Evolutionary conservation across 2,888 invertebrate species (phyloP).

Genomic region (Oscheius onirici): DNA sequence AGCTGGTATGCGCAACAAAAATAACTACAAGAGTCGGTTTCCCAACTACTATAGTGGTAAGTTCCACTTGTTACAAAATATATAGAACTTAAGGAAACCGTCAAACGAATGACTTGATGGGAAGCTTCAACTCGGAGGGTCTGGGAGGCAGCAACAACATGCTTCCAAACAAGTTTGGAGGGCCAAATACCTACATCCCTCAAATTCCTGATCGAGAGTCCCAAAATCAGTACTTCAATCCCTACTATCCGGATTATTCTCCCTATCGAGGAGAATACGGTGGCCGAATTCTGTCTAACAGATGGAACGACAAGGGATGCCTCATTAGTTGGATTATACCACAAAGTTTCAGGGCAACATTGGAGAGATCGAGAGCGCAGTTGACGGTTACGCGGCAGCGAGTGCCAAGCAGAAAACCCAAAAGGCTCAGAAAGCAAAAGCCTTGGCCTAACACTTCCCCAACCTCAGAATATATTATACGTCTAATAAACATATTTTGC

Average conservation of each 20-base stretch:
- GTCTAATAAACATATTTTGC: conserved; percentile 12
- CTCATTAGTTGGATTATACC: neutral
- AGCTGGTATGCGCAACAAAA: conserved; percentile 15
- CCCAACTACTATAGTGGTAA: conserved; percentile 36
- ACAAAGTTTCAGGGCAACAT: neutral
- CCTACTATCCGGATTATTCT: conserved; percentile 11
- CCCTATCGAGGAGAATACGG: conserved; percentile 8
- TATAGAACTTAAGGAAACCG: conserved; percentile 33
- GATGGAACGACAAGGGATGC: conserved; percentile 22
- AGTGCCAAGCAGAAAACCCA: conserved; percentile 14
- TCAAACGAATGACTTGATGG: conserved; percentile 43
- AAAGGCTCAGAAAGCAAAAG: conserved; percentile 6
- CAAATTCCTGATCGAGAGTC: conserved; percentile 15
- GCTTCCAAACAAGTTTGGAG: conserved; percentile 14
- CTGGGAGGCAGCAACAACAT: neutral
- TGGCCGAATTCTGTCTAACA: conserved; percentile 16
- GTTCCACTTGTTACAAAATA: neutral
- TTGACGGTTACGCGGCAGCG: conserved; percentile 12
- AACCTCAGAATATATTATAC: conserved; percentile 1
- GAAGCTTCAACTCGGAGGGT: conserved; percentile 34
- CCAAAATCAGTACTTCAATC: conserved; percentile 13
- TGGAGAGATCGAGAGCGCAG: conserved; percentile 9
- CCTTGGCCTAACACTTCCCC: neutral
- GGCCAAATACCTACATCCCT: conserved; percentile 9
- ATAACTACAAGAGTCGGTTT: conserved; percentile 2